phyloP scores from a whole-genome alignment of 2,888 invertebrate genomes.

The Ennomos quercinarius region DNA sequence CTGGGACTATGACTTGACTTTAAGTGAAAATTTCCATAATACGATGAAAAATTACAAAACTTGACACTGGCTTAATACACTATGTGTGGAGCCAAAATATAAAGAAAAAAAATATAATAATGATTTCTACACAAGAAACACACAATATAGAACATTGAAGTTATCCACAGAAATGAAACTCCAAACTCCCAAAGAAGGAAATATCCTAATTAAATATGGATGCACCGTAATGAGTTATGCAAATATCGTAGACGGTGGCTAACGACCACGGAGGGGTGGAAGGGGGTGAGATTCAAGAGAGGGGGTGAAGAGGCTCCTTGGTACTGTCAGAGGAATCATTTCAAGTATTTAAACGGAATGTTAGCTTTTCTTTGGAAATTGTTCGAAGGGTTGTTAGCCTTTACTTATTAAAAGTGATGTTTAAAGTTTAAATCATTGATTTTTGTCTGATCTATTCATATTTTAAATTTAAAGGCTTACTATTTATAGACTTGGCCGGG shows the following conservation, averaged over 20 bases:
- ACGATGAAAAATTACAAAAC: too few species aligned
- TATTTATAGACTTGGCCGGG: too few species aligned
- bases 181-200: conserved; percentile 62
- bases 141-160: conserved; percentile 36
- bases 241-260: conserved; percentile 77
- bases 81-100: too few species aligned
- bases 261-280: conserved; percentile 59
- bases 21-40: too few species aligned
- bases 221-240: conserved; percentile 82
- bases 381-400: conserved; percentile 48
- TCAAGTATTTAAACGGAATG: conserved; percentile 58
- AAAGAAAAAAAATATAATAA: too few species aligned
- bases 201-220: conserved; percentile 83
- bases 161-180: conserved; percentile 40
- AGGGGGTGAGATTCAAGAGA: conserved; percentile 6
- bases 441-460: not conserved
- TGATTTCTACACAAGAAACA: too few species aligned
- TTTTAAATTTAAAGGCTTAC: too few species aligned
- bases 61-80: too few species aligned
- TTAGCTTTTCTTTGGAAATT: conserved; percentile 53
- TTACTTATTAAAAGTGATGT: too few species aligned
- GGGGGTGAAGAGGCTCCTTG: conserved; percentile 36
- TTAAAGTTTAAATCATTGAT: too few species aligned
- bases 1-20: too few species aligned
- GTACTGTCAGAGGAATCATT: conserved; percentile 63